Evolutionary conservation across 2,113 vertebrate species (phyloP), one percentile per base, ranked within the genome.

Genomic region (Prunella fulvescens): DNA sequence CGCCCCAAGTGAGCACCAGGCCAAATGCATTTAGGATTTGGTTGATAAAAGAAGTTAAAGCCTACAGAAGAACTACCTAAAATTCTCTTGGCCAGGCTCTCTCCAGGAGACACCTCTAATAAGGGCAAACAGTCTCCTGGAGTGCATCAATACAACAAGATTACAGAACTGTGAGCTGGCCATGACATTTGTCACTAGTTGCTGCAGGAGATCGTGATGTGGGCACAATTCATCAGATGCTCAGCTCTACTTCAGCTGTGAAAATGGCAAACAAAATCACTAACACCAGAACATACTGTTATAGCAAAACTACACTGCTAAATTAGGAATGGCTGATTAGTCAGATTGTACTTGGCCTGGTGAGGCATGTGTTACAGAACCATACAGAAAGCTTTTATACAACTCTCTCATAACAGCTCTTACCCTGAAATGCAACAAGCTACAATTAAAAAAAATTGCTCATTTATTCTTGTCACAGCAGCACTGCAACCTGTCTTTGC

Each of bases 231-330:
- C n/a, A 61, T n/a, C 61, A 53, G 42, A 56, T 35, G 24, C 50
- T 70, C 73, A 65, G 73, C 61, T 88, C 24, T 62, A 37, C 28
- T 85, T 84, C 65, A 85, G 10, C 89, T 37, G 79, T 57, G 74
- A 92, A 92, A 94, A 65, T 23, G n/a, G 65, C 83, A 92, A 93
- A 87, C 66, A 62, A 70, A 70, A 70, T 71, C 82, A 92, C 35
- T 12, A 31, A 57, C 47, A 66, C 22, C 61, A 92, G 80, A 85
- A 88, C 79, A 84, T 48, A 78, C 35, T 81, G 66, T n/a, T 61
- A 71, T 67, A 64, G 76, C 76, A 94, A 79, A 94, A 79, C 53
- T 50, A 29, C 35, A 26, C 48, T 76, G 62, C 57, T 91, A 86
- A 86, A 62, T 29, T n/a, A 61, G 83, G 76, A 88, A n/a, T 7